These are phyloP conservation scores for Uropetala carovei DNA, from an alignment of 2,888 invertebrate genomes.

Conservation along the genomic window DNA sequence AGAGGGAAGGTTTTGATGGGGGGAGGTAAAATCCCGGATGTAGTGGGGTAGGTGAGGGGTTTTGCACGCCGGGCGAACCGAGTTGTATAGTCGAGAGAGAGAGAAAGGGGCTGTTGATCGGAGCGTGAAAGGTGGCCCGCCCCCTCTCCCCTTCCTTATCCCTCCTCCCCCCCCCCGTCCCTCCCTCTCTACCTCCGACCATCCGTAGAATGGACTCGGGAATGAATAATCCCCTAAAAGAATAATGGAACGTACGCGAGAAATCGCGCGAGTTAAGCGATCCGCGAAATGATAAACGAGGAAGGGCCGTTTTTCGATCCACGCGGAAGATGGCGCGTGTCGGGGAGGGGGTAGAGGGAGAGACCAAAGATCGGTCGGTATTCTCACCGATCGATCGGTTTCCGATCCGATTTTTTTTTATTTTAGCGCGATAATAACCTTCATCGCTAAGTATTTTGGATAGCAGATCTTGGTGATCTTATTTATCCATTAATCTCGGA, in stretches of 20 bases:
- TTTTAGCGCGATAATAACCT: too few relatives aligned
- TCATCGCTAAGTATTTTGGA: too few relatives aligned
- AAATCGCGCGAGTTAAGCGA: not conserved
- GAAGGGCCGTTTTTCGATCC: not conserved
- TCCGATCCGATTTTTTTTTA: too few relatives aligned
- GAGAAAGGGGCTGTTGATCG: not conserved
- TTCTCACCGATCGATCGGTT: too few relatives aligned
- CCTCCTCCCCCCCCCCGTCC: too few relatives aligned
- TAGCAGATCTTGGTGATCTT: too few relatives aligned
- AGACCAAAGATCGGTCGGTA: too few relatives aligned
- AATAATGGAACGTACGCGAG: not conserved
- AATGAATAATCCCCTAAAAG: not conserved
- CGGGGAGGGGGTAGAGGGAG: too few relatives aligned
- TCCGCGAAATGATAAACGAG: not conserved
- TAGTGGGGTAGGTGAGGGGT: slow-evolving; percentile 4
- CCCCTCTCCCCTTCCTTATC: too few relatives aligned
- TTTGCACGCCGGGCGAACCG: not conserved
- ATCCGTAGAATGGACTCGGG: not conserved
- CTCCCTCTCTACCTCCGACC: not conserved
- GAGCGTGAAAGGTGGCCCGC: not conserved
- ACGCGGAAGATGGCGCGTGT: too few relatives aligned
- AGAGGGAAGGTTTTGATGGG: too few relatives aligned
- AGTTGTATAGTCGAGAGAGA: not conserved
- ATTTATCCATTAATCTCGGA: too few relatives aligned
- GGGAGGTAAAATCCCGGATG: not conserved